These are phyloP conservation scores for Eristalis tenax DNA, from an alignment of 2,888 invertebrate species.

Conservation along the genomic window DNA sequence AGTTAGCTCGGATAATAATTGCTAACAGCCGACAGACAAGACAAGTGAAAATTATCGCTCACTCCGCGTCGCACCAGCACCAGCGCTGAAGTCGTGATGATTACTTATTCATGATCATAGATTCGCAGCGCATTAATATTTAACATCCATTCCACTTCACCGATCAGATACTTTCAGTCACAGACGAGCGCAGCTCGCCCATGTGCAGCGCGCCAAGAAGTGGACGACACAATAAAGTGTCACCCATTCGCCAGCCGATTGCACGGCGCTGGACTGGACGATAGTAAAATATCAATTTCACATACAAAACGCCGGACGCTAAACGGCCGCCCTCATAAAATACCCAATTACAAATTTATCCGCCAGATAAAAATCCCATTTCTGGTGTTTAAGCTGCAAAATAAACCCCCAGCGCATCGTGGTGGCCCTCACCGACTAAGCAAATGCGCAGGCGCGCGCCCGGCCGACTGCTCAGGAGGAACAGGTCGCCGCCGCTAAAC, in stretches of 20 bases:
- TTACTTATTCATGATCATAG: conserved; percentile 70
- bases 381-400: conserved; percentile 66
- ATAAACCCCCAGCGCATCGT: conserved; percentile 68
- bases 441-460: background rate
- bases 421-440: conserved; percentile 17
- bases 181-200: background rate
- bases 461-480: conserved; percentile 28
- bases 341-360: conserved; percentile 71
- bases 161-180: background rate
- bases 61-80: conserved; percentile 21
- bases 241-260: conserved; percentile 72
- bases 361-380: conserved; percentile 70
- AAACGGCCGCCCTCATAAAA: conserved; percentile 71
- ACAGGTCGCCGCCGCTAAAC: background rate
- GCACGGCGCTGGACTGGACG: conserved; percentile 29
- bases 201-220: background rate
- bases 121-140: conserved; percentile 71
- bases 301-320: conserved; percentile 57
- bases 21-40: conserved; percentile 64
- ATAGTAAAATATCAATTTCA: conserved; percentile 67
- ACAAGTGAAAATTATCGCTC: conserved; percentile 67
- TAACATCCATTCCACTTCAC: conserved; percentile 59
- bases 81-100: conserved; percentile 62
- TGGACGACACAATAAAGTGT: conserved; percentile 69
- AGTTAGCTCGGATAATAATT: conserved; percentile 67